Evolutionary conservation across 2,888 invertebrate species (phyloP).

Genomic region (Drepana falcataria): DNA sequence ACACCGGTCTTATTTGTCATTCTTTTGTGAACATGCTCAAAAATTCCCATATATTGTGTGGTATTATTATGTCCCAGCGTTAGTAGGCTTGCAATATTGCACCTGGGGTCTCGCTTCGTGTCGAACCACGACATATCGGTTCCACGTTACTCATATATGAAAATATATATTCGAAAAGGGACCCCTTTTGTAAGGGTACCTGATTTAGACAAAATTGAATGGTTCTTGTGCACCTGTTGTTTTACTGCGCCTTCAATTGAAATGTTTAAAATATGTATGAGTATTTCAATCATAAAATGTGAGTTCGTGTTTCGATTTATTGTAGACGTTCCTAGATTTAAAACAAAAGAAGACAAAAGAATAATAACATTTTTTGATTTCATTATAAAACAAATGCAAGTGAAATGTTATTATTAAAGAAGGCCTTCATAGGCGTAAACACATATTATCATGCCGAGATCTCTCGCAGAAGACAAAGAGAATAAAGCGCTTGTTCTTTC

Average conservation of each 20-base stretch:
- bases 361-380: too few species aligned
- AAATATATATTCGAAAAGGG: conserved; percentile 13
- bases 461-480: too few species aligned
- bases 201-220: conserved; percentile 21
- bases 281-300: neutral
- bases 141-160: conserved; percentile 29
- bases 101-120: conserved; percentile 40
- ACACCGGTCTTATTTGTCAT: neutral
- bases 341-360: too few species aligned
- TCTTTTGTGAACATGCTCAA: neutral
- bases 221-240: neutral
- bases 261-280: conserved; percentile 2
- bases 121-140: conserved; percentile 26
- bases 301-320: too few species aligned
- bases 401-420: too few species aligned
- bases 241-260: neutral
- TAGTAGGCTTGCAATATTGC: conserved; percentile 43
- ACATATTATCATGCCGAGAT: too few species aligned
- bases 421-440: too few species aligned
- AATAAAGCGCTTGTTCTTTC: too few species aligned
- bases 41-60: neutral
- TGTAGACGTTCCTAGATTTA: too few species aligned
- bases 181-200: conserved; percentile 18
- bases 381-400: too few species aligned
- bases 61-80: neutral